Conservation (phyloP, 2,888 invertebrate genomes). For the Hartigia nigra region DNA sequence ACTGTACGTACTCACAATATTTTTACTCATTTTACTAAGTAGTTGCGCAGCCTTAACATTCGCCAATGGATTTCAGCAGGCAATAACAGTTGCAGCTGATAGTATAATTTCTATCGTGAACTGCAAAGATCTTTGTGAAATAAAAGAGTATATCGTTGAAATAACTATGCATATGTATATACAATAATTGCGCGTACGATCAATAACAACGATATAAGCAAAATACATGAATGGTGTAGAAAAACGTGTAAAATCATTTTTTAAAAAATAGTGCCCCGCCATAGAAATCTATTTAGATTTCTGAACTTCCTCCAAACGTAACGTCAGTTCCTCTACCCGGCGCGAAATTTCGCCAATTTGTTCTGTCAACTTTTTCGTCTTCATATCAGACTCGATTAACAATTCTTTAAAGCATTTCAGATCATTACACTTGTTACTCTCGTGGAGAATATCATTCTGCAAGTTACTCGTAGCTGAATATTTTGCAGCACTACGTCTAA, state of each 20-base stretch:
- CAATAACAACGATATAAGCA: not conserved
- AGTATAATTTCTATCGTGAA: not conserved
- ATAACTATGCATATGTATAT: not conserved
- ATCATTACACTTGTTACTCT: not conserved
- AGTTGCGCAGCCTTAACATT: not conserved
- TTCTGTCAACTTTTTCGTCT: slow-evolving; percentile 35
- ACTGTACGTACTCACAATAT: not conserved
- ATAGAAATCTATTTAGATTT: not conserved
- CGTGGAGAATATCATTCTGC: not conserved
- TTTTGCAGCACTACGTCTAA: slow-evolving; percentile 56
- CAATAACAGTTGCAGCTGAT: too few relatives aligned
- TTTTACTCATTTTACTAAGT: not conserved
- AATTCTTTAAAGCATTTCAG: slow-evolving; percentile 24
- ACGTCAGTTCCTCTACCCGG: slow-evolving; percentile 39
- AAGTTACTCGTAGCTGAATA: slow-evolving; percentile 44
- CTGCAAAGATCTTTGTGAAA: not conserved
- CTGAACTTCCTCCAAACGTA: slow-evolving; percentile 33
- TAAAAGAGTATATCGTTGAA: not conserved
- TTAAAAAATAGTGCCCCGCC: not conserved
- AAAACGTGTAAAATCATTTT: not conserved
- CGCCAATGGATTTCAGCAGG: not conserved
- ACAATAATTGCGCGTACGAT: not conserved
- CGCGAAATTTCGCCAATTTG: slow-evolving; percentile 30
- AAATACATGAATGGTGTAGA: not conserved
- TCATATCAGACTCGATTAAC: slow-evolving; percentile 38